These are phyloP conservation scores for Choloepus didactylus DNA, from an alignment of 2,797 vertebrate species.

Conservation along the genomic window DNA sequence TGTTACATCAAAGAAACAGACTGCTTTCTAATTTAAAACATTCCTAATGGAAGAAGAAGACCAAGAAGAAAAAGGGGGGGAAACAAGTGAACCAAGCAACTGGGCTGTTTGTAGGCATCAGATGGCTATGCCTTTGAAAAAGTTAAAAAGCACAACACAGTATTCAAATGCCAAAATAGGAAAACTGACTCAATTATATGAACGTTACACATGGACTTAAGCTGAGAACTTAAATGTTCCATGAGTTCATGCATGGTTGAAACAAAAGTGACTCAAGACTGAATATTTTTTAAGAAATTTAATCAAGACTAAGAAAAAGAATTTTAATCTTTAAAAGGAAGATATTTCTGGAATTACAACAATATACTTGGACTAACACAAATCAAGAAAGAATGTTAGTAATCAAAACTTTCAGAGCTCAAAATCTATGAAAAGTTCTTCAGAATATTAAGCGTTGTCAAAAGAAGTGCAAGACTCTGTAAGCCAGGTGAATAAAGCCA, in stretches of 20 bases:
- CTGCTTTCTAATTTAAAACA: constrained; percentile 30
- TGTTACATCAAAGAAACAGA: not conserved
- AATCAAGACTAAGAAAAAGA: not conserved
- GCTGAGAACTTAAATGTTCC: not conserved
- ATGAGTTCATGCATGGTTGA: not conserved
- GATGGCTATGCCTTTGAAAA: not conserved
- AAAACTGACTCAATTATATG: not conserved
- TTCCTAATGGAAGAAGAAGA: not conserved
- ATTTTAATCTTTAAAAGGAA: constrained; percentile 46
- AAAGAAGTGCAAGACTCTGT: not conserved
- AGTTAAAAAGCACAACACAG: not conserved
- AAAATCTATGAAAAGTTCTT: not conserved
- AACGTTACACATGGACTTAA: not conserved
- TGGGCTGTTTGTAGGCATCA: not conserved
- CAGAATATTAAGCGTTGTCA: constrained; percentile 7
- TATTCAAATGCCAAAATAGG: not conserved
- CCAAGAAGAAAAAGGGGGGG: not conserved
- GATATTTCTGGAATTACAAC: constrained; percentile 15
- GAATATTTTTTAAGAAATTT: constrained; percentile 39
- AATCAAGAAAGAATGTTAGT: constrained; percentile 12
- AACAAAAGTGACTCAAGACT: not conserved
- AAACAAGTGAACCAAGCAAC: not conserved
- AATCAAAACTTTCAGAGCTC: not conserved
- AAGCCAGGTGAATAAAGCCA: not conserved
- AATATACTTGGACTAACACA: not conserved